Base-by-base conservation (phyloP, 2,113 vertebrate species). In the Carassius auratus region DNA sequence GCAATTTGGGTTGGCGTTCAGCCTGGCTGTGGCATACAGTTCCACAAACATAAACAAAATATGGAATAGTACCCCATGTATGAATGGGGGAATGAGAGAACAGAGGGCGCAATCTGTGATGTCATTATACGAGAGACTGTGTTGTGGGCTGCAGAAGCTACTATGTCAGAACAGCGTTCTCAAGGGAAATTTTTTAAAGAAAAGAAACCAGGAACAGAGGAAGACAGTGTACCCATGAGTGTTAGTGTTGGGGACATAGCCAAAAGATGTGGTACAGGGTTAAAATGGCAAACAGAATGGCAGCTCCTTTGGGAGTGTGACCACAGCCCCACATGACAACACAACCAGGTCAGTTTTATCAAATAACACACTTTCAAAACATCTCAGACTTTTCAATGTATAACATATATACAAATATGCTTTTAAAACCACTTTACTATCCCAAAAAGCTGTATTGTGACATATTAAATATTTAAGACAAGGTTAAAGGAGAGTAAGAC, bases 401-500 rank as follows among this genome's bases (percentile, higher is more conserved):
- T 7, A 13, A 21, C 59, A 33, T 13, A 33, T 5, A 68, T 13
- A 68, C n/a, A 30, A 55, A 55, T 13, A 30, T 76, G 23, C 48
- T 55, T 52, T 52, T 45, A 42, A 42, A 42, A 42, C 8, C 42
- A 42, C 57, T n/a, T n/a, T 33, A 15, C 33, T 26, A 57, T 55
- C 33, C 76, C 30, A 33, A 57, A 50, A 38, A 23, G 30, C 6
- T 55, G 23, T 9, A 30, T 19, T 76, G 14, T 13, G 17, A 26
- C n/a, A 26, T 1, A 4, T 13, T 15, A 1, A 0, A 3, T 15
- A 26, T 55, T 59, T 38, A 4, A 57, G 19, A 33, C 52, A 59
- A 86, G 87, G 79, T 86, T 82, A 84, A 90, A 90, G 86, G 87
- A 57, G 82, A 88, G 77, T 26, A 77, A 90, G 87, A 99, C 98